Conservation (phyloP, 1,140 invertebrate species). For the Mylabris phalerata region DNA sequence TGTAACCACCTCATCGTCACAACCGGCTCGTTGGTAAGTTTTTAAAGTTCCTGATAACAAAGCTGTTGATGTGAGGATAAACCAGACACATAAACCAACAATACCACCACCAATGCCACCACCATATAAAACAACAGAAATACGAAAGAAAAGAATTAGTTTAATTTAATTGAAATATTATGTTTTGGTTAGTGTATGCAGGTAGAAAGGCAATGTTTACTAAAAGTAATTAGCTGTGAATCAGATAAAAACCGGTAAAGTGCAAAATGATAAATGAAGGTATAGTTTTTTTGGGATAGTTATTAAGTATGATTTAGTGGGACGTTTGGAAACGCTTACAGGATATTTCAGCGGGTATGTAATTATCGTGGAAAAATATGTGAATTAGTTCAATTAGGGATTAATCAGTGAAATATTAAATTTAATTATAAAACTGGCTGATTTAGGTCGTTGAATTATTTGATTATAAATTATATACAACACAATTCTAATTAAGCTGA, state of each 20-base stretch:
- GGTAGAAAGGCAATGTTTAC: not conserved
- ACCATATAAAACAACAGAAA: not conserved
- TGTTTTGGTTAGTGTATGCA: not conserved
- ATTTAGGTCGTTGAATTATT: too few species aligned
- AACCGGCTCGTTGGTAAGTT: conserved; percentile 80
- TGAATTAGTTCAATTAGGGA: conserved; percentile 2
- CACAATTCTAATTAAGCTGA: too few species aligned
- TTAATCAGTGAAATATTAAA: conserved; percentile 3
- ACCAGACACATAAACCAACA: conserved; percentile 8
- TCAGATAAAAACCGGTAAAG: conserved; percentile 2
- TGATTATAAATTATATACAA: too few species aligned
- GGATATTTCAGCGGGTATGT: conserved; percentile 9
- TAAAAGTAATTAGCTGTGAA: conserved; percentile 8
- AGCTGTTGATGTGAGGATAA: conserved; percentile 50
- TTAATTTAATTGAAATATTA: not conserved
- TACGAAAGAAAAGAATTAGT: not conserved
- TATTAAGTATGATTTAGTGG: conserved; percentile 10
- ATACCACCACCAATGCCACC: conserved; percentile 3
- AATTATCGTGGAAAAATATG: conserved; percentile 13
- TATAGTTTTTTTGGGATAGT: conserved; percentile 10
- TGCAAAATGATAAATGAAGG: conserved; percentile 12
- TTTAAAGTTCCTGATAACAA: conserved; percentile 78
- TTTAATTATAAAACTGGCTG: conserved; percentile 9
- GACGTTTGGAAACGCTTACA: conserved; percentile 13
- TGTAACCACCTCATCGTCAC: conserved; percentile 77